Evolutionary conservation across 2,113 vertebrate genomes (phyloP).

Genomic region (Calyptomena viridis): DNA sequence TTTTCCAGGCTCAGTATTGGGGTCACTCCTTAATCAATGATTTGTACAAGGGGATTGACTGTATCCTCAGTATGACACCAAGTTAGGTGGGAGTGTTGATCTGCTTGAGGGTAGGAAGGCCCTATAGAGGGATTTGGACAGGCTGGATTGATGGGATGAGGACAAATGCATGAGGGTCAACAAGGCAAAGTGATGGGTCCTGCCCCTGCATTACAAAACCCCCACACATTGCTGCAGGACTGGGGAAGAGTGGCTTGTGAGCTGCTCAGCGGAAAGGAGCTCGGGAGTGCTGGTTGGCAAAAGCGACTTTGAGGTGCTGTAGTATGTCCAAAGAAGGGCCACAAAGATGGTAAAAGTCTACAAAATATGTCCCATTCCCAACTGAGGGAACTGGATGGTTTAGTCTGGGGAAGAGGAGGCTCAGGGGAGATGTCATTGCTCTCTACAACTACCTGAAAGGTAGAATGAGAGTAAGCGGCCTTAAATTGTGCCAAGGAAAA

Average conservation of each 20-base stretch:
- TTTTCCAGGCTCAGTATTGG: rapidly evolving
- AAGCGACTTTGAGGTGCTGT: background rate
- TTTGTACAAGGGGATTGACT: background rate
- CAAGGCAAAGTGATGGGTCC: background rate
- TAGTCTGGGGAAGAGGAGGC: background rate
- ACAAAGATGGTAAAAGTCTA: background rate
- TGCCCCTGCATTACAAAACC: background rate
- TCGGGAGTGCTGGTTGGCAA: background rate
- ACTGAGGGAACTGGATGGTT: background rate
- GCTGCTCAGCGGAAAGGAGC: background rate
- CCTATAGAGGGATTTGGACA: background rate
- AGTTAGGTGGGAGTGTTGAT: background rate
- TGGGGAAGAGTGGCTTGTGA: background rate
- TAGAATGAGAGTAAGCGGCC: background rate
- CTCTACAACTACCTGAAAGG: background rate
- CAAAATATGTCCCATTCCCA: background rate
- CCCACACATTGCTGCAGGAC: background rate
- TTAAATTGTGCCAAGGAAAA: background rate
- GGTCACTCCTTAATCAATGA: background rate
- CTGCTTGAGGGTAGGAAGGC: background rate
- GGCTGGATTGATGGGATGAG: background rate
- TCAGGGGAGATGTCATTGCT: background rate
- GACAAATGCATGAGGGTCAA: background rate
- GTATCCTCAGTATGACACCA: background rate
- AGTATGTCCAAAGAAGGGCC: background rate